phyloP scores from a whole-genome alignment of 2,113 vertebrate species.

The Cebidichthys violaceus region DNA sequence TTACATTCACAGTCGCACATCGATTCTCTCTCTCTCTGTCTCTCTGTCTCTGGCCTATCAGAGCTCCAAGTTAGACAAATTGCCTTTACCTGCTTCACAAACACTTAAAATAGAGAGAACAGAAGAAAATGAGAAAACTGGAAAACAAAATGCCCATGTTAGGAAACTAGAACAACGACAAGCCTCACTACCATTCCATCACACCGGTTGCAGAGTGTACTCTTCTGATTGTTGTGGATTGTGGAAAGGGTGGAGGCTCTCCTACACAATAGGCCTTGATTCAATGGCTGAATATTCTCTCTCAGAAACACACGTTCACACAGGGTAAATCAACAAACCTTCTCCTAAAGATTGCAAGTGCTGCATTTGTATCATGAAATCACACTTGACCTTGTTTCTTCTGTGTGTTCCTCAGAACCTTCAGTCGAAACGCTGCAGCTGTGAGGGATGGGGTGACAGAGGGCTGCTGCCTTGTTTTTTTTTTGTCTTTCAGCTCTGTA shows the following conservation, averaged over 20 bases:
- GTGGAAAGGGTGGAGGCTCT: conserved; percentile 26
- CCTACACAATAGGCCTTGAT: conserved; percentile 57
- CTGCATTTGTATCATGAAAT: conserved; percentile 45
- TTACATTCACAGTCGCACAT: conserved; percentile 52
- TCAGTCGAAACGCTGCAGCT: background rate
- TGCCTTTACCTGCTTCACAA: conserved; percentile 65
- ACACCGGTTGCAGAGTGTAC: conserved; percentile 9
- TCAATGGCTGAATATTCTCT: conserved; percentile 37
- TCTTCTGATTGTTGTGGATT: conserved; percentile 54
- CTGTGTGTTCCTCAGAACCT: conserved; percentile 7
- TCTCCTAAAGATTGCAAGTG: conserved; percentile 22
- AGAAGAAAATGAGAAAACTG: conserved; percentile 46
- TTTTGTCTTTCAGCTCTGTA: conserved; percentile 2
- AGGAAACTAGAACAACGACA: conserved; percentile 24
- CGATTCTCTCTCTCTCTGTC: conserved; percentile 43
- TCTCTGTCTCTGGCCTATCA: conserved; percentile 19
- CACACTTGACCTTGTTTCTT: conserved; percentile 39
- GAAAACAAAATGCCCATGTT: conserved; percentile 35
- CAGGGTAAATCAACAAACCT: conserved; percentile 43
- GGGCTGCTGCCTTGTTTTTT: background rate
- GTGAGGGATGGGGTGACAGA: background rate
- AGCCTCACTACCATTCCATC: conserved; percentile 21
- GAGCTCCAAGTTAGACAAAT: conserved; percentile 46
- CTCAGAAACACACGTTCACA: conserved; percentile 27
- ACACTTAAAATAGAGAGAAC: conserved; percentile 39